These are phyloP conservation scores for Drosophila elegans DNA, from an alignment of 1,140 invertebrate species.

Conservation along the genomic window DNA sequence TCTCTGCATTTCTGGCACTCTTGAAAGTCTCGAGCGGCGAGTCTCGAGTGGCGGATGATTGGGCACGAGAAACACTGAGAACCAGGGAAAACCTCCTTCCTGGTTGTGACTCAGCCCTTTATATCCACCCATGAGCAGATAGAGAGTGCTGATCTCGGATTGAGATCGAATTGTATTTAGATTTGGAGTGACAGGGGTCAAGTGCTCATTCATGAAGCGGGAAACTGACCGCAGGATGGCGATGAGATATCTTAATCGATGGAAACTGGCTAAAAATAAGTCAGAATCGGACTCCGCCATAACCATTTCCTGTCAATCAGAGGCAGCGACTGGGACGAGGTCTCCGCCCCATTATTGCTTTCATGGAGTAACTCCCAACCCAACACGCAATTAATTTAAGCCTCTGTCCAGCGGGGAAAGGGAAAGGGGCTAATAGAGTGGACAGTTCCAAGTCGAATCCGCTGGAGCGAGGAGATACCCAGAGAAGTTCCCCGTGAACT, in stretches of 20 bases:
- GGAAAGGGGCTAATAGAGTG: slow-evolving; percentile 20
- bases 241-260: slow-evolving; percentile 58
- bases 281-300: slow-evolving; percentile 28
- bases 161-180: slow-evolving; percentile 14
- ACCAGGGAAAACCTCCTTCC: slow-evolving; percentile 14
- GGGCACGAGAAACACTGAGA: slow-evolving; percentile 57
- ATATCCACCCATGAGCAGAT: neutral
- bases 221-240: slow-evolving; percentile 56
- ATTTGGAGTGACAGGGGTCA: slow-evolving; percentile 37
- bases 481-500: neutral
- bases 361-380: slow-evolving; percentile 21
- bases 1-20: slow-evolving; percentile 59
- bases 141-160: slow-evolving; percentile 10
- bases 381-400: slow-evolving; percentile 76
- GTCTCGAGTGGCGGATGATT: slow-evolving; percentile 65
- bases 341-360: slow-evolving; percentile 41
- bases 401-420: slow-evolving; percentile 24
- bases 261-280: slow-evolving; percentile 50
- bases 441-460: slow-evolving; percentile 20
- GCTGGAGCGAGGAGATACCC: slow-evolving; percentile 53
- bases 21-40: slow-evolving; percentile 59
- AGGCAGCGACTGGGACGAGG: slow-evolving; percentile 48
- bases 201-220: slow-evolving; percentile 35
- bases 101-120: slow-evolving; percentile 45
- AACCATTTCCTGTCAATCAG: slow-evolving; percentile 74